phyloP scores from a whole-genome alignment of 2,797 vertebrate genomes.

The Periparus ater region DNA sequence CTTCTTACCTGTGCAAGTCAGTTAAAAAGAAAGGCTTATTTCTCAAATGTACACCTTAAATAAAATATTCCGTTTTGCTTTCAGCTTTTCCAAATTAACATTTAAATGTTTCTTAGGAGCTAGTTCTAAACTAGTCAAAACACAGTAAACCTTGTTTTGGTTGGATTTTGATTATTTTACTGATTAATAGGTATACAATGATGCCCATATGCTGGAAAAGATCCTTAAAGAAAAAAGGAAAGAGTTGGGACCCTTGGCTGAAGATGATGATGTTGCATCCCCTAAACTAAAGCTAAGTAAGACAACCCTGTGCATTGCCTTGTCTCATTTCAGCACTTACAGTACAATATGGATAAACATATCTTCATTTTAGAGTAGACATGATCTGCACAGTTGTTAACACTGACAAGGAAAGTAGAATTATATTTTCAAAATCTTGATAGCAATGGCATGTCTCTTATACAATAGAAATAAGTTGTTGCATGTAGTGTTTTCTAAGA shows the following conservation, averaged over 20 bases:
- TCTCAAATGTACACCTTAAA: background rate
- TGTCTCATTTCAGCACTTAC: background rate
- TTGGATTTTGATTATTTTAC: slow-evolving; percentile 47
- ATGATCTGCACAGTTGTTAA: background rate
- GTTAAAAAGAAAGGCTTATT: background rate
- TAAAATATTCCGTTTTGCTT: background rate
- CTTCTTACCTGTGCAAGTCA: background rate
- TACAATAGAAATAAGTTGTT: background rate
- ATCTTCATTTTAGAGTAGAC: background rate
- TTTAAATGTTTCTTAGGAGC: background rate
- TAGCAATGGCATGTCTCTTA: background rate
- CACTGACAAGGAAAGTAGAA: background rate
- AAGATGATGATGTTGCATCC: slow-evolving; percentile 93
- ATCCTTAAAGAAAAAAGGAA: slow-evolving; percentile 92
- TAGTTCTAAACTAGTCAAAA: background rate
- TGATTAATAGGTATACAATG: slow-evolving; percentile 91
- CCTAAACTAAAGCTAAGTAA: slow-evolving; percentile 97
- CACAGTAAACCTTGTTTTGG: background rate
- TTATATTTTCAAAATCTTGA: background rate
- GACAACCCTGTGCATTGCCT: slow-evolving; percentile 38
- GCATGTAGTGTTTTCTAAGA: background rate
- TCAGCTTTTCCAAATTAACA: background rate
- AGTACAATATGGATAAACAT: background rate
- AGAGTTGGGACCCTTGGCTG: slow-evolving; percentile 90
- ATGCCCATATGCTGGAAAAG: slow-evolving; percentile 94